Base-by-base conservation (phyloP, 2,113 vertebrate species). In the Falco punctatus region DNA sequence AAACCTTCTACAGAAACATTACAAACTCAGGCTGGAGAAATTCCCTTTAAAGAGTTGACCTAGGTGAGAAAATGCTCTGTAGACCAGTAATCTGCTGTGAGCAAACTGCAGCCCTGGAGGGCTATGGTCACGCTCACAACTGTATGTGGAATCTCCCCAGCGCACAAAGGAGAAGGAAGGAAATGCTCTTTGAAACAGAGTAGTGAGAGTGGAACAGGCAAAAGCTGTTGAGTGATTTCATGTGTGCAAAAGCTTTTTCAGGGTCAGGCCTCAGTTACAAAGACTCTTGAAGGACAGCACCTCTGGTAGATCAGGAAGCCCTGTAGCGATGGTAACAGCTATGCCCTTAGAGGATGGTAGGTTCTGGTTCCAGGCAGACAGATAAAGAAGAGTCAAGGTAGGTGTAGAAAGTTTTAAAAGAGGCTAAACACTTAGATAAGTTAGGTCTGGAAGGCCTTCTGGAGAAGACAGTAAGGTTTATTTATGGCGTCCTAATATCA, bases 51-150 rank as follows among this genome's bases (percentile, higher is more conserved):
- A 96, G 93, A 97, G 86, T 81, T 92, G 89, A 95, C 81, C 93
- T 88, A 94, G 94, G 97, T 97, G 91, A 97, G 96, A 97, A 96
- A 97, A 97, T 14, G 23, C 77, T 91, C 95, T 96, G 92, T 93
- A 96, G 94, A 88, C 88, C 92, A 97, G 88, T 93, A 94, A 95
- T 97, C 86, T 96, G 74, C 71, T 90, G 52, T 46, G 80, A 95
- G 86, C 78, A 94, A 96, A 96, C 96, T 86, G 82, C 89, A 94
- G 80, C 38, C 80, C 72, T 20, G 28, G 75, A 86, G 69, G 48
- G 91, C 88, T 89, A 73, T 74, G 85, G 61, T 15, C 59, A 51
- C 92, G 86, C 94, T 94, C 72, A 57, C 49, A 92, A 66, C 73
- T 3, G 1, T 42, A 65, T 96, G 95, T 81, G 88, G 66, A 75